Base-by-base conservation (phyloP, 2,888 invertebrate genomes). In the Osmoderma eremita region DNA sequence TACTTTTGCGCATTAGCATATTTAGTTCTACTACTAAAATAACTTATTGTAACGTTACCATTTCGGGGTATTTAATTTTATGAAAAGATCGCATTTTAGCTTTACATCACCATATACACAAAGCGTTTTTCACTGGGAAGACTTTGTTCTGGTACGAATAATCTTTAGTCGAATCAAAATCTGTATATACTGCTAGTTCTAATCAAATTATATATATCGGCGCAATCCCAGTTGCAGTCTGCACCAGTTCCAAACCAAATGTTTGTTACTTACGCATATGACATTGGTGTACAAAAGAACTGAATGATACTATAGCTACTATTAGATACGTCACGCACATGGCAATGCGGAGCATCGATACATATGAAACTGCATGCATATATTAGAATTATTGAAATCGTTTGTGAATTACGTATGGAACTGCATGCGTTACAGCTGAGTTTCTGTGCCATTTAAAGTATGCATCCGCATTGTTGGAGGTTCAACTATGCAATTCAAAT, bases 381-480 rank as follows among this genome's bases (percentile, higher is more conserved):
- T 17, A 18, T 53, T 38, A 53, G 53, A 53, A 53, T 53, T 38
- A 53, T 53, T 53, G 53, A 53, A 53, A 53, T 53, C 53, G 38
- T 53, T 53, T 53, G 53, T 12, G 38, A 38, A 38, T 53, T 53
- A 53, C 53, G 20, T 53, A 53, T 30, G 8, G 22, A 30, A 51
- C 15, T 36, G 8, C 15, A 15, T 17, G 15, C 30, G 18, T n/a
- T 53, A 17, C 38, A 53, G 53, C 17, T 53, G 10, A 38, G 38
- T 38, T 17, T 17, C 12, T 38, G 30, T 30, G 30, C 38, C 18
- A 53, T 53, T 38, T 39, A 20, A 53, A 53, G 17, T 38, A 53
- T 39, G 53, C 18, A 39, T 38, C 38, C 38, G 53, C 53, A 53
- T 53, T 53, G 53, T 38, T n/a, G 53, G 38, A 38, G 18, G 1